Evolutionary conservation across 2,113 vertebrate genomes (phyloP).

Genomic region (Prionailurus bengalensis): DNA sequence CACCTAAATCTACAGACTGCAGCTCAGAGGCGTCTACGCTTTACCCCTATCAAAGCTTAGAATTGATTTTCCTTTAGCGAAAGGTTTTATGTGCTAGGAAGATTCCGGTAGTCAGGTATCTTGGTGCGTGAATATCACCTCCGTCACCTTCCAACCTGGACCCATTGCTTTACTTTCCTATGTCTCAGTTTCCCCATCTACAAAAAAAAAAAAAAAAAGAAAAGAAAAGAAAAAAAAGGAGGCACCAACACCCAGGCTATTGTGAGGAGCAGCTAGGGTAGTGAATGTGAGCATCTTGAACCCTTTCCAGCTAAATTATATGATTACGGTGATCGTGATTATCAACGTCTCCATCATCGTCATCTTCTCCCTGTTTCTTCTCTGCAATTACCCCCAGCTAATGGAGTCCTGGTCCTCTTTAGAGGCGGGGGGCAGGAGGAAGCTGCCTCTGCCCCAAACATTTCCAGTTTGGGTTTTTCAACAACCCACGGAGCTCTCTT

Average conservation of each 20-base stretch:
- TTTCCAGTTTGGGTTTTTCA: slow-evolving; percentile 57
- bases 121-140: background rate
- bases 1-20: background rate
- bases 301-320: slow-evolving; percentile 44
- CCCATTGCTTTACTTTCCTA: background rate
- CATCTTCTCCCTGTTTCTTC: background rate
- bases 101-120: background rate
- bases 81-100: rapidly evolving
- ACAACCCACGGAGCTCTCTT: slow-evolving; percentile 39
- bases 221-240: background rate
- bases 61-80: background rate
- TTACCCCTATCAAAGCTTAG: background rate
- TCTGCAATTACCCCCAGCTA: slow-evolving; percentile 9
- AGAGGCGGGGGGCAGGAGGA: background rate
- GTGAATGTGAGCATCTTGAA: background rate
- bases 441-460: background rate
- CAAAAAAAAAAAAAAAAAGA: background rate
- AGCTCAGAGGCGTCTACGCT: background rate
- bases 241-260: background rate
- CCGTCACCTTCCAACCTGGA: background rate
- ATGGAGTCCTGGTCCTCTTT: slow-evolving; percentile 52
- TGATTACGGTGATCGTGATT: background rate
- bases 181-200: slow-evolving; percentile 28
- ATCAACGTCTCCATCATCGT: background rate
- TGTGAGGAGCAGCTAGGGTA: background rate